These are phyloP conservation scores for Caenorhabditis remanei DNA, from an alignment of 1,140 invertebrate genomes.

Conservation along the genomic window DNA sequence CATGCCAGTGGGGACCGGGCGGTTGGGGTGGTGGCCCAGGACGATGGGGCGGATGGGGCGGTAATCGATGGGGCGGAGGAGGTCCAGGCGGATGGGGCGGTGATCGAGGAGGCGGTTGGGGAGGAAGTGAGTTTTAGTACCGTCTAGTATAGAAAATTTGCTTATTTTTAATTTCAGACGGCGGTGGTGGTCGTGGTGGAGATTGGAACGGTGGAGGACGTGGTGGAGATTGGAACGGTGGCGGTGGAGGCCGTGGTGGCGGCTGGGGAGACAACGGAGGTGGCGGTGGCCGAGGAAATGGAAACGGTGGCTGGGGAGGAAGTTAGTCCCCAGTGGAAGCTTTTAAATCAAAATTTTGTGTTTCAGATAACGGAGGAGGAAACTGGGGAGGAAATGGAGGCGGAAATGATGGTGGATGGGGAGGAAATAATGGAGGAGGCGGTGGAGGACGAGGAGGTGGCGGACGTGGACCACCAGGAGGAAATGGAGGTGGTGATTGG, in stretches of 20 bases:
- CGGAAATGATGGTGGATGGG: conserved; percentile 2
- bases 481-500: not conserved
- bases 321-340: not conserved
- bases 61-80: conserved; percentile 5
- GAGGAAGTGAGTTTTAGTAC: not conserved
- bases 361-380: not conserved
- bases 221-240: not conserved
- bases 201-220: not conserved
- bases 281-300: not conserved
- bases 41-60: conserved; percentile 35
- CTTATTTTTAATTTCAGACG: not conserved
- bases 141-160: not conserved
- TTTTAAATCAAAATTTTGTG: not conserved
- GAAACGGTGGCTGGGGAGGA: conserved; percentile 1
- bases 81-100: conserved; percentile 9
- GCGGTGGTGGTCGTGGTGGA: not conserved
- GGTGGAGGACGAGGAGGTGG: not conserved
- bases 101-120: not conserved
- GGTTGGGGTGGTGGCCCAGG: conserved; percentile 37
- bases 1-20: conserved; percentile 9
- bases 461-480: conserved; percentile 29
- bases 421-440: not conserved
- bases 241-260: not conserved
- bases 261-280: not conserved
- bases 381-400: not conserved